Percentiles rank a stretch among this genome's conserved stretches.
Evolutionary conservation across 2,888 invertebrate genomes (phyloP).

Genomic region (Carterocephalus palaemon): DNA sequence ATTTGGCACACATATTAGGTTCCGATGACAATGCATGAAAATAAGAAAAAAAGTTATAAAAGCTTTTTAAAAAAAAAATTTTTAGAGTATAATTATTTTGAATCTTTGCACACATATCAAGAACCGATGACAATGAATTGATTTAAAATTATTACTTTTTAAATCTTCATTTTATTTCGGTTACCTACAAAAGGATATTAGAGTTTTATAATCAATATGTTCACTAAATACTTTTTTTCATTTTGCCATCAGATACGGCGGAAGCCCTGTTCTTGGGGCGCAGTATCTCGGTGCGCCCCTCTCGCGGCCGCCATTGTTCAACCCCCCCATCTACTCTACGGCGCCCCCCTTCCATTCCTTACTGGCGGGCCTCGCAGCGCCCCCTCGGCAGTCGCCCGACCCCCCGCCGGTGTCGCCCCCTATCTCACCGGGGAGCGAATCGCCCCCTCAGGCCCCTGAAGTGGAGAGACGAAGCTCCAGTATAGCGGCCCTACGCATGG

Average conservation of each 20-base stretch:
- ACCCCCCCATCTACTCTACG: conserved; percentile 83
- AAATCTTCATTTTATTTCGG: too few species aligned
- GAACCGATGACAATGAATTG: too few species aligned
- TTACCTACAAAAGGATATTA: too few species aligned
- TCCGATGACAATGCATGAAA: too few species aligned
- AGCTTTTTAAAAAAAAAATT: too few species aligned
- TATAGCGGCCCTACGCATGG: conserved; percentile 90
- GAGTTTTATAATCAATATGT: too few species aligned
- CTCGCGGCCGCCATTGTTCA: conserved; percentile 74
- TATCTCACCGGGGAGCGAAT: conserved; percentile 72
- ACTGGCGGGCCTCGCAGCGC: conserved; percentile 67
- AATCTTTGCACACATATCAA: too few species aligned
- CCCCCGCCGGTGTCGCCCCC: conserved; percentile 77
- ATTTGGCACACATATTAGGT: too few species aligned
- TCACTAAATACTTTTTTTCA: neutral
- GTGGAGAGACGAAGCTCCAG: conserved; percentile 91
- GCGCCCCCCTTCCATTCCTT: conserved; percentile 67
- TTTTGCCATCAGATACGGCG: conserved; percentile 54
- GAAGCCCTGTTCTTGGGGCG: conserved; percentile 58
- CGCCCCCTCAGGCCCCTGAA: conserved; percentile 81
- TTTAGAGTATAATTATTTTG: too few species aligned
- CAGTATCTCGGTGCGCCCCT: conserved; percentile 76
- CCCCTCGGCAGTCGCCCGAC: conserved; percentile 68
- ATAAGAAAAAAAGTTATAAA: too few species aligned
- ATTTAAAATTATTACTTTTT: too few species aligned